phyloP scores from a whole-genome alignment of 2,113 vertebrate genomes.

The Clupea harengus region DNA sequence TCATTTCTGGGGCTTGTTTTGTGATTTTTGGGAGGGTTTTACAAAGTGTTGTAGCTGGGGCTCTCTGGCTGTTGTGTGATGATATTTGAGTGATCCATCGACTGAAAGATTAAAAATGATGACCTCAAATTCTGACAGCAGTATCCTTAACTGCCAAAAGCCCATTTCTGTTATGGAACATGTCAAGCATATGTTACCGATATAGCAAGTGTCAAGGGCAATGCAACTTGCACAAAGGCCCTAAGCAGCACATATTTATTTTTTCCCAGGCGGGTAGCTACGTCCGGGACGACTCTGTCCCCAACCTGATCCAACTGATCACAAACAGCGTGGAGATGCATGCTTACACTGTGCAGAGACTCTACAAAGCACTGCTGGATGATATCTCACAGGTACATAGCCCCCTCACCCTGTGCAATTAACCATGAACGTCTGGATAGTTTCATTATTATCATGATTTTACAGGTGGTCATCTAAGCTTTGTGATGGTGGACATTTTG shows the following conservation, averaged over 20 bases:
- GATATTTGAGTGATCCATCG: slow-evolving; percentile 36
- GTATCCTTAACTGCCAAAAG: neutral
- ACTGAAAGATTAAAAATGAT: slow-evolving; percentile 21
- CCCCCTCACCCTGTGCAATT: neutral
- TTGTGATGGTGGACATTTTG: neutral
- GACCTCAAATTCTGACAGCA: slow-evolving; percentile 24
- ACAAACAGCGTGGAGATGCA: slow-evolving; percentile 99
- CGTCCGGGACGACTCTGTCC: slow-evolving; percentile 95
- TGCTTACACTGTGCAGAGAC: slow-evolving; percentile 96
- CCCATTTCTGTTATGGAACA: neutral
- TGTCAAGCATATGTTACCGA: neutral
- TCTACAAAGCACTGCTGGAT: slow-evolving; percentile 96
- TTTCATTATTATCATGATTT: neutral
- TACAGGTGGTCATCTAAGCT: neutral
- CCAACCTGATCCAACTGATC: slow-evolving; percentile 98
- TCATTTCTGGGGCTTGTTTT: neutral
- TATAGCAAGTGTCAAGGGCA: neutral
- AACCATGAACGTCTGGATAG: neutral
- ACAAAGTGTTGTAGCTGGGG: neutral
- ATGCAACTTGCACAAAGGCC: neutral
- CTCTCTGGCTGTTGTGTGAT: slow-evolving; percentile 29
- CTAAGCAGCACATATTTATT: neutral
- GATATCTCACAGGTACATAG: slow-evolving; percentile 91
- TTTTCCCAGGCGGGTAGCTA: slow-evolving; percentile 91
- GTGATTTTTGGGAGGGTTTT: neutral